phyloP scores from a whole-genome alignment of 1,140 invertebrate species.

The Cydia pomonella region DNA sequence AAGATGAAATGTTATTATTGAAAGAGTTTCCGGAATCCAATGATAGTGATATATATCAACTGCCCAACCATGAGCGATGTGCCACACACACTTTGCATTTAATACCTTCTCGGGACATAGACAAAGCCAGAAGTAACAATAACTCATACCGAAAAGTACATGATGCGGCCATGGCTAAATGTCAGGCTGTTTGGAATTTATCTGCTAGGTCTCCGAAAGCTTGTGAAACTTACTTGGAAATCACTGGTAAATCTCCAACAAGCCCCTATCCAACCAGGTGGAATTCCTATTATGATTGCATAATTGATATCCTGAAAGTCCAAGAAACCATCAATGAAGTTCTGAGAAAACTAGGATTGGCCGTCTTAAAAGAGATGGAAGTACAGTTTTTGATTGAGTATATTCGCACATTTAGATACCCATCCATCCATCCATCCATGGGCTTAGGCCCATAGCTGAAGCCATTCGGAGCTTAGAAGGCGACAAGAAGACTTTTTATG shows the following conservation, averaged over 20 bases:
- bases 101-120: constrained; percentile 39
- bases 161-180: constrained; percentile 48
- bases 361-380: constrained; percentile 34
- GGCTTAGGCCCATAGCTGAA: constrained; percentile 36
- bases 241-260: constrained; percentile 46
- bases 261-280: constrained; percentile 42
- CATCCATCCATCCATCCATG: no score
- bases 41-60: constrained; percentile 40
- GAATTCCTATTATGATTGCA: constrained; percentile 44
- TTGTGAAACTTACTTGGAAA: constrained; percentile 44
- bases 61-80: constrained; percentile 47
- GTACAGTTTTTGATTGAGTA: constrained; percentile 35
- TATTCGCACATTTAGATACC: constrained; percentile 13
- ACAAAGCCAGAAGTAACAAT: constrained; percentile 46
- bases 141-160: constrained; percentile 46
- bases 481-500: constrained; percentile 37
- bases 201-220: constrained; percentile 49
- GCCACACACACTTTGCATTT: constrained; percentile 43
- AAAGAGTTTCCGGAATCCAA: constrained; percentile 47
- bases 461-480: constrained; percentile 36
- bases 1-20: constrained; percentile 43
- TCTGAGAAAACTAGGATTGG: constrained; percentile 34
- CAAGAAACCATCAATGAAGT: constrained; percentile 40
- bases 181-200: constrained; percentile 47
- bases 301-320: constrained; percentile 40